Percentiles rank a stretch among this genome's conserved stretches.
These are phyloP conservation scores for Enoplosus armatus DNA, from an alignment of 2,797 vertebrate species.

Conservation along the genomic window DNA sequence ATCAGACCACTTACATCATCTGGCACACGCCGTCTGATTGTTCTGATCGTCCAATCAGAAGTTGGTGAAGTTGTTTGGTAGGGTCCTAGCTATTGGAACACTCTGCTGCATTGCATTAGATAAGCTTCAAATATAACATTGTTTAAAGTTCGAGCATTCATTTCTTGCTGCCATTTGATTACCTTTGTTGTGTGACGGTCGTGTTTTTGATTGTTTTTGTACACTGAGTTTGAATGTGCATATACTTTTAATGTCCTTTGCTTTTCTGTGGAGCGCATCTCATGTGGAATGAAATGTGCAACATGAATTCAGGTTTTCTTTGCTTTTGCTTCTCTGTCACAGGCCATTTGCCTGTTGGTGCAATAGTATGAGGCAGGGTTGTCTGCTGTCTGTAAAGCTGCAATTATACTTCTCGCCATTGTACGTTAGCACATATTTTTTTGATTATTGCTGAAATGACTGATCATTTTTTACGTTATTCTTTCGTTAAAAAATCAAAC, in stretches of 20 bases:
- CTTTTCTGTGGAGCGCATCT: neutral
- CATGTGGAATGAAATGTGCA: neutral
- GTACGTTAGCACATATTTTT: neutral
- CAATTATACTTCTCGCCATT: neutral
- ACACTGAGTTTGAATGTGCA: neutral
- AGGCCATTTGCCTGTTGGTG: neutral
- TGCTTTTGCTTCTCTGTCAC: neutral
- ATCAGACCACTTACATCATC: neutral
- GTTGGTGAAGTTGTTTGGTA: neutral
- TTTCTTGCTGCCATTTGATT: neutral
- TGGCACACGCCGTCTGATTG: neutral
- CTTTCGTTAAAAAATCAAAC: too few relatives aligned
- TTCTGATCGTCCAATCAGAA: neutral
- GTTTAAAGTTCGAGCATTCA: neutral
- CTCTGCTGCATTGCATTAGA: neutral
- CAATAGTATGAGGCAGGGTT: too few relatives aligned
- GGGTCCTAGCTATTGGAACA: neutral
- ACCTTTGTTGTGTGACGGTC: neutral
- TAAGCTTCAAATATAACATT: neutral
- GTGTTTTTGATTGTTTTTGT: slow-evolving; percentile 3
- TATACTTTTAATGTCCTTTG: neutral
- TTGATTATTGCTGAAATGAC: too few relatives aligned
- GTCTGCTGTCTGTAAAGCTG: neutral
- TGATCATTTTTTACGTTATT: too few relatives aligned
- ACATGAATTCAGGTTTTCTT: neutral